phyloP scores from a whole-genome alignment of 1,140 invertebrate genomes.

The Drosophila azteca region DNA sequence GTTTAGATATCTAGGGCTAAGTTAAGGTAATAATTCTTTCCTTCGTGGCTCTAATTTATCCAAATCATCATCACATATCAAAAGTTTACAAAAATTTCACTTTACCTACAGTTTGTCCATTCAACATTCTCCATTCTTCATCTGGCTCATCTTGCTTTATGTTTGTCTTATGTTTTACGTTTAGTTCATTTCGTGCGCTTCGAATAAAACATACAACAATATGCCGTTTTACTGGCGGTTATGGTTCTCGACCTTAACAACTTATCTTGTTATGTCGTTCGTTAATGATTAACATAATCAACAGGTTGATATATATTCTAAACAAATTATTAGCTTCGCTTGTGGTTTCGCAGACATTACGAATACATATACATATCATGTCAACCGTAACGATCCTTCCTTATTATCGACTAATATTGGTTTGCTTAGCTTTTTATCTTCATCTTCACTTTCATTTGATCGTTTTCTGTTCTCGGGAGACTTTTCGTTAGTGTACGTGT shows the following conservation, averaged over 20 bases:
- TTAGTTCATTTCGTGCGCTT: slow-evolving; percentile 65
- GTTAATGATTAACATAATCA: slow-evolving; percentile 68
- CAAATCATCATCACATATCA: slow-evolving; percentile 82
- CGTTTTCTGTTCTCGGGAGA: slow-evolving; percentile 19
- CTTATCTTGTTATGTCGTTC: slow-evolving; percentile 64
- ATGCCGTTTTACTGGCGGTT: slow-evolving; percentile 42
- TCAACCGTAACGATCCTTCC: too few relatives aligned
- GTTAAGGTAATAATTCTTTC: slow-evolving; percentile 57
- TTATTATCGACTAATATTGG: slow-evolving; percentile 48
- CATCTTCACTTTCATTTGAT: slow-evolving; percentile 12
- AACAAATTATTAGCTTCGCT: slow-evolving; percentile 37
- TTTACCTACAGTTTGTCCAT: slow-evolving; percentile 56
- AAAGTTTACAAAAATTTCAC: slow-evolving; percentile 79
- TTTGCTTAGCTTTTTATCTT: slow-evolving; percentile 8
- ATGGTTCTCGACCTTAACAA: slow-evolving; percentile 47
- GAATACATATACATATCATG: slow-evolving; percentile 4
- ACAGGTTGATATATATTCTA: slow-evolving; percentile 62
- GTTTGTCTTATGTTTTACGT: slow-evolving; percentile 27
- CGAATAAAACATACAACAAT: slow-evolving; percentile 80
- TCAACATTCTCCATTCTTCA: background rate
- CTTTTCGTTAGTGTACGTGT: slow-evolving; percentile 68
- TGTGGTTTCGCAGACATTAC: slow-evolving; percentile 28
- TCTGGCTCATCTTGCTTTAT: slow-evolving; percentile 7
- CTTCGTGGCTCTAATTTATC: slow-evolving; percentile 70
- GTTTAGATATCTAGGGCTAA: slow-evolving; percentile 69